Conservation (phyloP, 2,797 vertebrate species). For the Sitta carolinensis region DNA sequence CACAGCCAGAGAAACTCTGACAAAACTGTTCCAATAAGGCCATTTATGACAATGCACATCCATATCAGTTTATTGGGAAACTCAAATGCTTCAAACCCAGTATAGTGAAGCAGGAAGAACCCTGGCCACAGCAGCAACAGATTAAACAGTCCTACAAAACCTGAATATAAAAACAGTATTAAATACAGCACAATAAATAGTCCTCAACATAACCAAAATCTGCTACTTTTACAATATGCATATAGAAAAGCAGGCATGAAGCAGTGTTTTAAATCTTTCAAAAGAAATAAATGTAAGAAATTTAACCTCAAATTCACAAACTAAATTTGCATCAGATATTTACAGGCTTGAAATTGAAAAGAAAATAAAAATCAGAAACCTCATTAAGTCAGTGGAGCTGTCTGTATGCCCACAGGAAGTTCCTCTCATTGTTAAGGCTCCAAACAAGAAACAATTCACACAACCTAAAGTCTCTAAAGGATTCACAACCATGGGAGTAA, state of each 20-base stretch:
- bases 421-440: not conserved
- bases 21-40: slow-evolving; percentile 94
- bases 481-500: not conserved
- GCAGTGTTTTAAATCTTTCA: not conserved
- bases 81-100: slow-evolving; percentile 92
- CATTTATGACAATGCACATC: slow-evolving; percentile 94
- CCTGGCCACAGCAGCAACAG: slow-evolving; percentile 95
- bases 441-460: not conserved
- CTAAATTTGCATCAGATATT: not conserved
- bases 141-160: slow-evolving; percentile 96
- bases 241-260: not conserved
- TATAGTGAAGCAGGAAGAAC: slow-evolving; percentile 94
- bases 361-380: not conserved
- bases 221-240: not conserved
- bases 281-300: not conserved
- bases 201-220: not conserved
- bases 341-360: not conserved
- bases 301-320: not conserved
- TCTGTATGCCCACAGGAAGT: not conserved
- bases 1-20: slow-evolving; percentile 98
- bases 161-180: slow-evolving; percentile 70
- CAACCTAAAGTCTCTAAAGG: not conserved
- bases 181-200: not conserved
- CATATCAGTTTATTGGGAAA: slow-evolving; percentile 92
- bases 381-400: not conserved